Evolutionary conservation across 1,140 invertebrate genomes (phyloP).

Genomic region (Drosophila sturtevanti): DNA sequence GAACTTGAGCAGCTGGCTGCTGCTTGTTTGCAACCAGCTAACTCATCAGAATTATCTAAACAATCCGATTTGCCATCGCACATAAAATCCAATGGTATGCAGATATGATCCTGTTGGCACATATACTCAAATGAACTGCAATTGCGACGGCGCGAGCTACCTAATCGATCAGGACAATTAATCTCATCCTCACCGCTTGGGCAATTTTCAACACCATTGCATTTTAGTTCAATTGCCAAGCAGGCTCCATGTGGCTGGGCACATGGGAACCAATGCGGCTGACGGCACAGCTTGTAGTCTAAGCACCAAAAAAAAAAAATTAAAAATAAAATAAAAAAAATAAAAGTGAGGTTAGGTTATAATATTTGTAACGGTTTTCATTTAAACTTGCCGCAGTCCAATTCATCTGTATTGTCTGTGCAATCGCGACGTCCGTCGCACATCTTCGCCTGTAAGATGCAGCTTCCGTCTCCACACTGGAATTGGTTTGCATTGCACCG

Average conservation of each 20-base stretch:
- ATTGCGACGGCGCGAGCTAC: conserved; percentile 64
- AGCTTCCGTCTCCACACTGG: conserved; percentile 85
- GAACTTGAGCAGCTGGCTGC: conserved; percentile 42
- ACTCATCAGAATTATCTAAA: conserved; percentile 90
- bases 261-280: conserved; percentile 78
- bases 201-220: conserved; percentile 85
- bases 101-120: conserved; percentile 85
- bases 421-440: conserved; percentile 88
- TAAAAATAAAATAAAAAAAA: not conserved
- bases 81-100: conserved; percentile 86
- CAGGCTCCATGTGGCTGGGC: conserved; percentile 76
- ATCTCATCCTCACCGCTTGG: conserved; percentile 83
- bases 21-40: conserved; percentile 83
- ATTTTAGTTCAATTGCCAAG: conserved; percentile 81
- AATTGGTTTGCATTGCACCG: conserved; percentile 70
- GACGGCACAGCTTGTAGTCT: conserved; percentile 71
- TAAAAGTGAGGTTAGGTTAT: conserved; percentile 5
- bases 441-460: conserved; percentile 85
- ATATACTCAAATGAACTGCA: conserved; percentile 83
- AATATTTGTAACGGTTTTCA: too few species aligned
- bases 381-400: conserved; percentile 85
- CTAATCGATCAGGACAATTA: conserved; percentile 39
- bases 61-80: conserved; percentile 92
- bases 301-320: not conserved
- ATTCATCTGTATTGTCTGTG: conserved; percentile 87